Evolutionary conservation across 1,140 invertebrate genomes (phyloP).

Genomic region (Platyscapa corneri): DNA sequence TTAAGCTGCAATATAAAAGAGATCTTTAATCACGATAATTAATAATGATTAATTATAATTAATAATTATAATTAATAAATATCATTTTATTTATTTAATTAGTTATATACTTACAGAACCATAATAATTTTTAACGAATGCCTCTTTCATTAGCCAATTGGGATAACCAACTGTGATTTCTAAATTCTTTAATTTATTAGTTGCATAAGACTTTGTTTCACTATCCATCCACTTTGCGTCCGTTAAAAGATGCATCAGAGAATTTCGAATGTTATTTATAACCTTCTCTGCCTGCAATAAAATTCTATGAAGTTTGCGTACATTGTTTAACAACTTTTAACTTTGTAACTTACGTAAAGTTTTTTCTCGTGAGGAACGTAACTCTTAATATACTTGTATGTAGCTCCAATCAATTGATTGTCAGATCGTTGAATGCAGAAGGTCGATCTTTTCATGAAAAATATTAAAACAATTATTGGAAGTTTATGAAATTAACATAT

Average conservation of each 20-base stretch:
- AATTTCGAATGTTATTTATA: constrained; percentile 29
- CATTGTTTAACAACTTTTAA: background rate
- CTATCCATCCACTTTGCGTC: constrained; percentile 49
- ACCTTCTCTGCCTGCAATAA: constrained; percentile 37
- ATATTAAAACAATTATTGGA: background rate
- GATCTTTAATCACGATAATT: background rate
- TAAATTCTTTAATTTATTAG: constrained; percentile 39
- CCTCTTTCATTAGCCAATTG: constrained; percentile 29
- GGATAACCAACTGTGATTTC: constrained; percentile 41
- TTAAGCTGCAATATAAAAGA: constrained; percentile 17
- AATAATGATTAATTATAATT: no score
- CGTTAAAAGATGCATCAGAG: constrained; percentile 17
- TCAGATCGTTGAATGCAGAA: constrained; percentile 47
- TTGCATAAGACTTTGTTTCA: constrained; percentile 37
- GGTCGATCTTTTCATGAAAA: constrained; percentile 24
- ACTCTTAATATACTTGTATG: constrained; percentile 44
- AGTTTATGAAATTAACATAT: background rate
- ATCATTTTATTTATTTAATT: background rate
- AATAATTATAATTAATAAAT: no score
- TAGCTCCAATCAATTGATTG: constrained; percentile 41
- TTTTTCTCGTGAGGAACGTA: constrained; percentile 42
- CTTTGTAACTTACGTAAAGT: constrained; percentile 38
- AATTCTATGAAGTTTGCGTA: background rate
- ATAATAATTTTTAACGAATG: constrained; percentile 43
- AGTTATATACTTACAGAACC: constrained; percentile 35